Evolutionary conservation across 2,113 vertebrate species (phyloP).

Genomic region (Sardina pilchardus): DNA sequence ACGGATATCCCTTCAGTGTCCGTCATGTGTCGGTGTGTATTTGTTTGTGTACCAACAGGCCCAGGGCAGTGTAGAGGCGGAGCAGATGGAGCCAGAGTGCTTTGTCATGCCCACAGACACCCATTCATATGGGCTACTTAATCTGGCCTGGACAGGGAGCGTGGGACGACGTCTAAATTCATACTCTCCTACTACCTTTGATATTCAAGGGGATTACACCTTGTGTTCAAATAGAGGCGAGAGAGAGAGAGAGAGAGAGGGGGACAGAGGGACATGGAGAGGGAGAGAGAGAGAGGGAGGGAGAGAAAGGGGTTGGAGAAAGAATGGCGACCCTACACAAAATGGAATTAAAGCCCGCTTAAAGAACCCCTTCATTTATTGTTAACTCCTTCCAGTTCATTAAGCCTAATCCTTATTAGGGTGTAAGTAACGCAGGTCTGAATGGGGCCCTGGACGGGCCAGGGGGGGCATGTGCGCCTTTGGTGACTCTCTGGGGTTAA

Average conservation of each 20-base stretch:
- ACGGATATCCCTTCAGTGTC: neutral
- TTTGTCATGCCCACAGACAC: slow-evolving; percentile 64
- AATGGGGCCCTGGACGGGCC: slow-evolving; percentile 77
- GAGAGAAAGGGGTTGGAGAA: slow-evolving; percentile 58
- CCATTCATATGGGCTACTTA: slow-evolving; percentile 74
- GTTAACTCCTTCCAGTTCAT: slow-evolving; percentile 99
- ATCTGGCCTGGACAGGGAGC: slow-evolving; percentile 78
- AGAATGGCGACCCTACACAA: slow-evolving; percentile 78
- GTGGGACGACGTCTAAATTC: slow-evolving; percentile 88
- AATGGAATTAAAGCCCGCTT: slow-evolving; percentile 90
- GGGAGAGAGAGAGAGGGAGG: neutral
- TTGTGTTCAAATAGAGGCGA: slow-evolving; percentile 75
- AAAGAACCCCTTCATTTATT: slow-evolving; percentile 86
- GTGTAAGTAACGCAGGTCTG: slow-evolving; percentile 82
- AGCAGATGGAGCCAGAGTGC: slow-evolving; percentile 79
- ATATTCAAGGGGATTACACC: slow-evolving; percentile 99
- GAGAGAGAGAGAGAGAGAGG: neutral
- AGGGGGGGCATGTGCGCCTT: slow-evolving; percentile 84
- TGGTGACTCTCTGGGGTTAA: slow-evolving; percentile 84
- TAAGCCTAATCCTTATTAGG: slow-evolving; percentile 93
- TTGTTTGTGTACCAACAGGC: slow-evolving; percentile 24
- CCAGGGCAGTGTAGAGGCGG: neutral
- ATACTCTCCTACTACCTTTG: slow-evolving; percentile 94
- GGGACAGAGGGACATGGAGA: neutral
- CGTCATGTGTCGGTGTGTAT: neutral